Percentiles rank a stretch among this genome's conserved stretches.
phyloP scores from a whole-genome alignment of 2,888 invertebrate genomes.

The Selenia dentaria region DNA sequence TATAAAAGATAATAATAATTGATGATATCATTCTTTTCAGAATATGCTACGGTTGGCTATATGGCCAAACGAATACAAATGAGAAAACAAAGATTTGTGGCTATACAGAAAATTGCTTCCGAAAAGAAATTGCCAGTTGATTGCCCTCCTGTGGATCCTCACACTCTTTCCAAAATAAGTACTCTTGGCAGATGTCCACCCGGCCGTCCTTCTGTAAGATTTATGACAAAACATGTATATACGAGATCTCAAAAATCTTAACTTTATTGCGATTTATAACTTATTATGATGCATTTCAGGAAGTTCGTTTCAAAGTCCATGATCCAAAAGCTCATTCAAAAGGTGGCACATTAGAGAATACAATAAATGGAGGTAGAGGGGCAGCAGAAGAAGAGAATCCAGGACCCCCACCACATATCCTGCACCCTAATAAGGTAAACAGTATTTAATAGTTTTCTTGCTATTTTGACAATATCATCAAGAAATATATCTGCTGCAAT shows the following conservation, averaged over 20 bases:
- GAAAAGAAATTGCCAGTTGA: constrained; percentile 94
- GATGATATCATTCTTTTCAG: constrained; percentile 86
- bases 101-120: constrained; percentile 96
- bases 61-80: constrained; percentile 99
- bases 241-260: no score
- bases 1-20: constrained; percentile 35
- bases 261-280: no score
- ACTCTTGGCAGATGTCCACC: constrained; percentile 87
- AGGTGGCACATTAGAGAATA: constrained; percentile 95
- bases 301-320: constrained; percentile 97
- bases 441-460: constrained; percentile 1
- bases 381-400: constrained; percentile 87
- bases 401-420: constrained; percentile 89
- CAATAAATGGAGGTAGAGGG: constrained; percentile 92
- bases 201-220: constrained; percentile 79
- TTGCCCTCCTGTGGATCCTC: constrained; percentile 89
- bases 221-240: constrained; percentile 6
- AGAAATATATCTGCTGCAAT: no score
- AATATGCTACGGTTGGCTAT: constrained; percentile 99
- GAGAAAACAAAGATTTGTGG: constrained; percentile 96
- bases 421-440: constrained; percentile 92
- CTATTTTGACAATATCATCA: no score
- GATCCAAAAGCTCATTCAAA: constrained; percentile 97
- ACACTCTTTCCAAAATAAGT: constrained; percentile 89
- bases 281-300: no score